phyloP scores from a whole-genome alignment of 2,888 invertebrate species.

The Drosophila austrosaltans region DNA sequence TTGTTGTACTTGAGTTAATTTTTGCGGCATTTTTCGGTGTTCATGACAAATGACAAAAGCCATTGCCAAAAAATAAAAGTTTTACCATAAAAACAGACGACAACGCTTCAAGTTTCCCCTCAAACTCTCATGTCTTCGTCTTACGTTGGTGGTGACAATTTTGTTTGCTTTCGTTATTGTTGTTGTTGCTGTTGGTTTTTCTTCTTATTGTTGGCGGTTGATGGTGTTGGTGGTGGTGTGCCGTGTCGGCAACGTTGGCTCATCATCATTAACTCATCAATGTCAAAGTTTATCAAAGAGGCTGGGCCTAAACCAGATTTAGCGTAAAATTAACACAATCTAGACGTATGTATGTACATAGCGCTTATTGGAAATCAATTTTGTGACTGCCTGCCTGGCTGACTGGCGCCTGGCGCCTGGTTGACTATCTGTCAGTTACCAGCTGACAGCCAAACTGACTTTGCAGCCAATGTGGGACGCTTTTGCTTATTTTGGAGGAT shows the following conservation, averaged over 20 bases:
- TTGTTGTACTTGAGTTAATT: slow-evolving; percentile 59
- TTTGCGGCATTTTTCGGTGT: slow-evolving; percentile 50
- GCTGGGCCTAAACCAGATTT: slow-evolving; percentile 71
- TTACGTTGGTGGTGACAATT: slow-evolving; percentile 48
- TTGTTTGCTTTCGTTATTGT: slow-evolving; percentile 51
- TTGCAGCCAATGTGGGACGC: slow-evolving; percentile 12
- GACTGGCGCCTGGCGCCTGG: not conserved
- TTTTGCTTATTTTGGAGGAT: slow-evolving; percentile 20
- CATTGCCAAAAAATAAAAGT: slow-evolving; percentile 56
- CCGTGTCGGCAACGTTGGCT: slow-evolving; percentile 35
- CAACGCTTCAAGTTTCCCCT: not conserved
- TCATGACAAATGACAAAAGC: slow-evolving; percentile 69
- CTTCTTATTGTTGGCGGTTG: slow-evolving; percentile 23
- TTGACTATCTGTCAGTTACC: slow-evolving; percentile 19
- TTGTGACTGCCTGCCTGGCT: slow-evolving; percentile 52
- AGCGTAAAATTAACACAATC: slow-evolving; percentile 77
- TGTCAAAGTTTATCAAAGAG: slow-evolving; percentile 75
- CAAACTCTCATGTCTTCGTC: not conserved
- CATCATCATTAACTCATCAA: slow-evolving; percentile 80
- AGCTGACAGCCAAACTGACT: slow-evolving; percentile 51
- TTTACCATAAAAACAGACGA: slow-evolving; percentile 59
- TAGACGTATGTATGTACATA: slow-evolving; percentile 49
- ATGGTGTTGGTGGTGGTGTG: slow-evolving; percentile 19
- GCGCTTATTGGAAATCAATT: slow-evolving; percentile 74
- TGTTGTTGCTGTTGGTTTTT: slow-evolving; percentile 15